Percentiles rank a stretch among this genome's conserved stretches.
These are phyloP conservation scores for Acronicta psi DNA, from an alignment of 2,888 invertebrate species.

Conservation along the genomic window DNA sequence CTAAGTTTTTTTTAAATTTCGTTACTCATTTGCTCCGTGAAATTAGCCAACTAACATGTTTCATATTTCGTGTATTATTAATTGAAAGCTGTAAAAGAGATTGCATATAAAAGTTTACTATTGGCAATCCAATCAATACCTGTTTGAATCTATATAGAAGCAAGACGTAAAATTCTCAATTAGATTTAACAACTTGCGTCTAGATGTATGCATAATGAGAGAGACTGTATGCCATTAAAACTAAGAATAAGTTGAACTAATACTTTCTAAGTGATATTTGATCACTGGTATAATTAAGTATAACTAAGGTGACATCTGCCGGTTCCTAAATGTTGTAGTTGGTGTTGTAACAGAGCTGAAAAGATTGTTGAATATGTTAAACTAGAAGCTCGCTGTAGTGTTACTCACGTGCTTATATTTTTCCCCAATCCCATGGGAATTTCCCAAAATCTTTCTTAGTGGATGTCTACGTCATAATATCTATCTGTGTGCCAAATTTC, in stretches of 20 bases:
- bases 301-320: constrained; percentile 4
- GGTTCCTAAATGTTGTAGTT: no score
- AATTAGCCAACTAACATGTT: neutral
- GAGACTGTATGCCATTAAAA: no score
- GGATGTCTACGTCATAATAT: no score
- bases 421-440: no score
- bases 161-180: neutral
- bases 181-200: neutral
- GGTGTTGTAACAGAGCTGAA: no score
- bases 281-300: neutral
- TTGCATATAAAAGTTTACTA: constrained; percentile 8
- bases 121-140: constrained; percentile 16
- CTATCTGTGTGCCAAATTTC: no score
- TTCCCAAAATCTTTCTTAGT: no score
- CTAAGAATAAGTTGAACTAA: neutral
- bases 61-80: neutral
- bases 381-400: no score
- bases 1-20: no score
- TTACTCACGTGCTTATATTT: no score
- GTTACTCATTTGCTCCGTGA: no score
- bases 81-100: constrained; percentile 14
- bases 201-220: neutral
- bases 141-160: neutral
- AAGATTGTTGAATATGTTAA: no score
- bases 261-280: neutral